A percentile compares a stretch with the other conserved stretches of the same genome.
Conservation (phyloP, 1,140 invertebrate species). For the Megalopta genalis region DNA sequence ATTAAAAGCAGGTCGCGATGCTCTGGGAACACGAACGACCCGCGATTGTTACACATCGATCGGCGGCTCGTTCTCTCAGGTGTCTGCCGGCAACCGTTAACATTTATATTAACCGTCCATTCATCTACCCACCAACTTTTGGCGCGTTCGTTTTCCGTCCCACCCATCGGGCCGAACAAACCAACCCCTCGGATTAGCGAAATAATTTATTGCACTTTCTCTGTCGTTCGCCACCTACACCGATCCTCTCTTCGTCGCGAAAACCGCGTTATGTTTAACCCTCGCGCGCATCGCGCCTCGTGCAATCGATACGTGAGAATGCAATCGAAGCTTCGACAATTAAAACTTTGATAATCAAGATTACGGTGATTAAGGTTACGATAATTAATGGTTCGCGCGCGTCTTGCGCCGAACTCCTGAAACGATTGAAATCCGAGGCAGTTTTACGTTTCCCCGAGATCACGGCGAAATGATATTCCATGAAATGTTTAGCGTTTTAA, state of each 20-base stretch:
- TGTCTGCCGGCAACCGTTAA: slow-evolving; percentile 24
- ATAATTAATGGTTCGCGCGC: no score
- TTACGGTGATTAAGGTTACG: no score
- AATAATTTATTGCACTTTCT: slow-evolving; percentile 60
- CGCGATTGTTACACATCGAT: slow-evolving; percentile 23
- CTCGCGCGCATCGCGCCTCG: background rate
- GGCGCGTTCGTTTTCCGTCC: slow-evolving; percentile 43
- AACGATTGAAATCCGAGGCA: no score
- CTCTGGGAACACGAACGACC: background rate
- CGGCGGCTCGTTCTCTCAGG: slow-evolving; percentile 25
- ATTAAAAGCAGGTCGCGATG: background rate
- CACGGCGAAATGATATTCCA: no score
- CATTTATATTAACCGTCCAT: slow-evolving; percentile 50
- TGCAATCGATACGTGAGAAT: no score
- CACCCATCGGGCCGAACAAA: slow-evolving; percentile 32
- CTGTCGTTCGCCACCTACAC: slow-evolving; percentile 41
- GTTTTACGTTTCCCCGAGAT: no score
- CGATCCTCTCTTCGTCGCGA: background rate
- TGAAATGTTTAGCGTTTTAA: background rate
- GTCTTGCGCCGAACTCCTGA: no score
- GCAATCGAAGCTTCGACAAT: no score
- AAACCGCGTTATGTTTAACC: background rate
- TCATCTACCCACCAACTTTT: slow-evolving; percentile 30
- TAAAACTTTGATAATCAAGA: no score
- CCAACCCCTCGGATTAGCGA: slow-evolving; percentile 47